Percentiles rank a stretch among this genome's conserved stretches.
phyloP scores from a whole-genome alignment of 1,140 invertebrate genomes.

The Frieseomelitta varia region DNA sequence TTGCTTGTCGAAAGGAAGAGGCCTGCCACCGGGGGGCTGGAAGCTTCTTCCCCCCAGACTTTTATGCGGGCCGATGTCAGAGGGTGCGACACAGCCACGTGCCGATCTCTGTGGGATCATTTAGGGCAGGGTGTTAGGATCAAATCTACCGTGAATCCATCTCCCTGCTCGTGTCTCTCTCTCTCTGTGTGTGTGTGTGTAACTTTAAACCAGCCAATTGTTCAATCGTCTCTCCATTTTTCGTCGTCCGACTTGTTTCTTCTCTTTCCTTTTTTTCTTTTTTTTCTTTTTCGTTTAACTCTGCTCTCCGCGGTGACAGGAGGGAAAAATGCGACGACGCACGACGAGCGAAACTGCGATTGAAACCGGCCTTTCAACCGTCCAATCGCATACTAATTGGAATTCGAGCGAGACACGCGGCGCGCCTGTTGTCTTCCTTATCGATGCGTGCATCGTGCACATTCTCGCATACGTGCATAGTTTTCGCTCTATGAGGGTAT shows the following conservation, averaged over 20 bases:
- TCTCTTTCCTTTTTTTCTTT: neutral
- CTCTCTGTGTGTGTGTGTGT: no score
- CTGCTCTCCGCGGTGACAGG: neutral
- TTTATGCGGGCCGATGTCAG: slow-evolving; percentile 54
- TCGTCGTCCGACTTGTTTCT: neutral
- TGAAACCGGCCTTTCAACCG: neutral
- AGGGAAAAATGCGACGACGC: neutral
- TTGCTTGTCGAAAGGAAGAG: slow-evolving; percentile 27
- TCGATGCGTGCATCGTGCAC: slow-evolving; percentile 12
- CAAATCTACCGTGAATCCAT: slow-evolving; percentile 68
- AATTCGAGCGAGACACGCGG: slow-evolving; percentile 13
- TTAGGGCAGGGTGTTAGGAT: slow-evolving; percentile 68
- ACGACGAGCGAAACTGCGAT: neutral
- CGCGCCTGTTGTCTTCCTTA: neutral
- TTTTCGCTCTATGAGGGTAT: neutral
- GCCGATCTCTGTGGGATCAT: slow-evolving; percentile 79
- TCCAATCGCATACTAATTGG: slow-evolving; percentile 8
- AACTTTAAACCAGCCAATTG: slow-evolving; percentile 37
- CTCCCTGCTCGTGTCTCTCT: slow-evolving; percentile 34
- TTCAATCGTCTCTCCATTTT: neutral
- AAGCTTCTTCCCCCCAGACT: slow-evolving; percentile 38
- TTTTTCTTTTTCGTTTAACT: neutral
- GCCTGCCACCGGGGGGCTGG: slow-evolving; percentile 4
- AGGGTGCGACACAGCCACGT: slow-evolving; percentile 75
- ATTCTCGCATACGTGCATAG: neutral